Conservation (phyloP, 2,888 invertebrate species). For the Pterostichus niger region DNA sequence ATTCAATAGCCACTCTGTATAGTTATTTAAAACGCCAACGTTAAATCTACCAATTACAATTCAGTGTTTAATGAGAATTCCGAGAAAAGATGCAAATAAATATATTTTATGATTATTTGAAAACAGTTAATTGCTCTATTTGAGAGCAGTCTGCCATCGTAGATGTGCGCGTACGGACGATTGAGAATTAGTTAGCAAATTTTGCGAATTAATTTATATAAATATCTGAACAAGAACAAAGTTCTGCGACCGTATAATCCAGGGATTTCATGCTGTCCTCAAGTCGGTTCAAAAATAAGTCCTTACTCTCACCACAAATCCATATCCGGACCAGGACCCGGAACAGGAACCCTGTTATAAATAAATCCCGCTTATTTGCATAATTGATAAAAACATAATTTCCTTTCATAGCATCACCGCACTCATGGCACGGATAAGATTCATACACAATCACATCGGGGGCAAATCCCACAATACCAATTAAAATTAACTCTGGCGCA, state of each 20-base stretch:
- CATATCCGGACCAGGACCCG: conserved; percentile 19
- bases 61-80: too few relatives aligned
- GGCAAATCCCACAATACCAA: conserved; percentile 63
- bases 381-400: conserved; percentile 65
- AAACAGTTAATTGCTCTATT: too few relatives aligned
- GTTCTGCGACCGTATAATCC: conserved; percentile 37
- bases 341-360: conserved; percentile 50
- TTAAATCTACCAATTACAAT: too few relatives aligned
- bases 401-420: conserved; percentile 57
- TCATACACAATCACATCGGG: conserved; percentile 12
- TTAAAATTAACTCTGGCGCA: conserved; percentile 64
- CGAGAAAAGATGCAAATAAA: too few relatives aligned
- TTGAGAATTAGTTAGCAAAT: conserved; percentile 7
- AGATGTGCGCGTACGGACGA: neutral
- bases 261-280: conserved; percentile 29
- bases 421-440: conserved; percentile 22
- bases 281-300: conserved; percentile 57
- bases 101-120: too few relatives aligned
- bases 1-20: too few relatives aligned
- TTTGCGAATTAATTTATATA: conserved; percentile 26
- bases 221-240: conserved; percentile 34
- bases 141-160: too few relatives aligned
- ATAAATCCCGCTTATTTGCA: conserved; percentile 59
- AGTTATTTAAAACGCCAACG: too few relatives aligned
- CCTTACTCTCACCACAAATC: conserved; percentile 44